Conservation (phyloP, 1,140 invertebrate genomes). For the Leptinotarsa lineolata region DNA sequence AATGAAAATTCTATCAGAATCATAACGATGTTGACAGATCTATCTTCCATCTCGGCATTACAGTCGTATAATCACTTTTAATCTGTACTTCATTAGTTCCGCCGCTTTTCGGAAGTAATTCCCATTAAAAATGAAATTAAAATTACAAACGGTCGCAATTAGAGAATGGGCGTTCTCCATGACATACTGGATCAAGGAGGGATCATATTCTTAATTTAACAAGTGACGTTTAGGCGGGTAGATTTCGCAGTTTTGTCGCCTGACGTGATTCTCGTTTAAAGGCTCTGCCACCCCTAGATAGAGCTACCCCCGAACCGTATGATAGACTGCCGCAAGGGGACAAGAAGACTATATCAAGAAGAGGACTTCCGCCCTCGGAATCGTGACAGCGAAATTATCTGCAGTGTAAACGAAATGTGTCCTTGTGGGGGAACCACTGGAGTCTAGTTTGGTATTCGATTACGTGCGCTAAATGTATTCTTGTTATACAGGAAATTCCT, state of each 20-base stretch:
- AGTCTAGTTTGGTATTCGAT: not conserved
- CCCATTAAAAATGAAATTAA: conserved; percentile 44
- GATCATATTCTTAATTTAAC: conserved; percentile 55
- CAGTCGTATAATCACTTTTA: not conserved
- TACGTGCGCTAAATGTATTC: not conserved
- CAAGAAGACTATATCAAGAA: conserved; percentile 49
- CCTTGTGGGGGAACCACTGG: not conserved
- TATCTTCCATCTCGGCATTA: not conserved
- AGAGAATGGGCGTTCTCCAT: conserved; percentile 38
- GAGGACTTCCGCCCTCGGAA: conserved; percentile 17
- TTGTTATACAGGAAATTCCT: conserved; percentile 1
- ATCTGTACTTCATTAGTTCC: conserved; percentile 13
- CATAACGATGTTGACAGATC: not conserved
- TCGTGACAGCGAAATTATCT: conserved; percentile 3
- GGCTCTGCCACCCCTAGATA: conserved; percentile 5
- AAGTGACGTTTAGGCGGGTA: conserved; percentile 48
- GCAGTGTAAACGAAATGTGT: not conserved
- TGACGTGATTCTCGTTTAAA: conserved; percentile 45
- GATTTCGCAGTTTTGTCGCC: conserved; percentile 50
- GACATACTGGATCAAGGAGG: conserved; percentile 39
- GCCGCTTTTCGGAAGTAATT: conserved; percentile 15
- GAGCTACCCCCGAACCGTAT: conserved; percentile 30
- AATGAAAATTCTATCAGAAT: too few species aligned
- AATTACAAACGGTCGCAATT: conserved; percentile 47
- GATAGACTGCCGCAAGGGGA: conserved; percentile 50